These are phyloP conservation scores for Lampropteryx suffumata DNA, from an alignment of 2,888 invertebrate species.

Conservation along the genomic window DNA sequence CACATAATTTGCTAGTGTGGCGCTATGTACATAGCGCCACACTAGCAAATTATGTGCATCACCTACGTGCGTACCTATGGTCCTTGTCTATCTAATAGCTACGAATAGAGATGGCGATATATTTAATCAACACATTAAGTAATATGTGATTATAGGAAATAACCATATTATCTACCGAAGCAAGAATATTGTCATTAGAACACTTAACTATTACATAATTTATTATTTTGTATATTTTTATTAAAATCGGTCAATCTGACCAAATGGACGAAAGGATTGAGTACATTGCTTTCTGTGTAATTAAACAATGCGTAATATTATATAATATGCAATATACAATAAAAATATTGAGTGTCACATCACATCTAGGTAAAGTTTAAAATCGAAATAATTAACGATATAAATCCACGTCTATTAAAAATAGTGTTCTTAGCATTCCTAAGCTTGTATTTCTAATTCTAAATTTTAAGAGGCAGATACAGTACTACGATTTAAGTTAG, in stretches of 20 bases:
- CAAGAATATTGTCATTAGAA: neutral
- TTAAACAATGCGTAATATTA: too few relatives aligned
- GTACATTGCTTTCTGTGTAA: slow-evolving; percentile 1
- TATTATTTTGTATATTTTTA: neutral
- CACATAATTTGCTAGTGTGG: too few relatives aligned
- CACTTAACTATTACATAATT: neutral
- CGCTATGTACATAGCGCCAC: too few relatives aligned
- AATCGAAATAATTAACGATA: slow-evolving; percentile 2
- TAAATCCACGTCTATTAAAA: slow-evolving; percentile 8
- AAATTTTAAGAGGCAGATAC: neutral
- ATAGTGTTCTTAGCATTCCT: slow-evolving; percentile 1
- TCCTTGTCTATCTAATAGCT: too few relatives aligned
- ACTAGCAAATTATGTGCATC: too few relatives aligned
- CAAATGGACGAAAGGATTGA: slow-evolving; percentile 13
- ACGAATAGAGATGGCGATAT: too few relatives aligned
- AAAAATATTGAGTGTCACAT: neutral
- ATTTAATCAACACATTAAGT: too few relatives aligned
- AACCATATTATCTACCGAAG: too few relatives aligned
- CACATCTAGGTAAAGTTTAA: neutral
- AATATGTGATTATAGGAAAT: too few relatives aligned
- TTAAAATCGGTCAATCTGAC: slow-evolving; percentile 1
- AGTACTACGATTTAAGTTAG: too few relatives aligned
- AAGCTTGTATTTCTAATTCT: slow-evolving; percentile 3
- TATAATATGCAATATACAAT: too few relatives aligned
- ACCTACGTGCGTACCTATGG: too few relatives aligned